Conservation (phyloP, 2,113 vertebrate genomes). For the Ramphastos sulfuratus region DNA sequence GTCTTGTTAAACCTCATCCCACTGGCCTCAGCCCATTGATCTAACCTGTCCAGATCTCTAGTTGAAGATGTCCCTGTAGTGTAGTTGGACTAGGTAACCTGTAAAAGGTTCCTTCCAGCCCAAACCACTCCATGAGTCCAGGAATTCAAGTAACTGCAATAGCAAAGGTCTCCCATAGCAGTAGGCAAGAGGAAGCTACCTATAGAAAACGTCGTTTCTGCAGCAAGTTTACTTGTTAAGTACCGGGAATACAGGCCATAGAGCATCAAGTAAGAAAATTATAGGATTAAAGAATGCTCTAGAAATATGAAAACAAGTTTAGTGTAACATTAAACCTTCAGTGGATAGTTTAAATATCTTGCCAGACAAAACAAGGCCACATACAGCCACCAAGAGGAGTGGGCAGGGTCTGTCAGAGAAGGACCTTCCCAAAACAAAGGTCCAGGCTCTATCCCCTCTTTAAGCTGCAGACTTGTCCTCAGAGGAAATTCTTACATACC, state of each 20-base stretch:
- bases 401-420: background rate
- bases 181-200: background rate
- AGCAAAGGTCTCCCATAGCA: background rate
- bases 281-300: background rate
- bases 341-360: background rate
- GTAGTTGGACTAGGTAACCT: too few species aligned
- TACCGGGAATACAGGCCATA: background rate
- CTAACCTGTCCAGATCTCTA: too few species aligned
- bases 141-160: background rate
- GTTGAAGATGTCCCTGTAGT: too few species aligned
- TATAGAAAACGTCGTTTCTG: background rate
- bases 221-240: background rate
- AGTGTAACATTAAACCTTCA: background rate
- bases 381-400: fast-evolving
- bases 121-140: too few species aligned
- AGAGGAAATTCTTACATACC: background rate
- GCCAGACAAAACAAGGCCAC: background rate
- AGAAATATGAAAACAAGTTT: background rate
- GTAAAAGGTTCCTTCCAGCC: too few species aligned
- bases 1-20: too few species aligned
- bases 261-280: background rate
- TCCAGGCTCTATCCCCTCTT: background rate
- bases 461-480: background rate
- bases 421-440: background rate
- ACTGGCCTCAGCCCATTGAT: too few species aligned